Evolutionary conservation across 1,140 invertebrate species (phyloP).

Genomic region (Chironomus striatipennis): DNA sequence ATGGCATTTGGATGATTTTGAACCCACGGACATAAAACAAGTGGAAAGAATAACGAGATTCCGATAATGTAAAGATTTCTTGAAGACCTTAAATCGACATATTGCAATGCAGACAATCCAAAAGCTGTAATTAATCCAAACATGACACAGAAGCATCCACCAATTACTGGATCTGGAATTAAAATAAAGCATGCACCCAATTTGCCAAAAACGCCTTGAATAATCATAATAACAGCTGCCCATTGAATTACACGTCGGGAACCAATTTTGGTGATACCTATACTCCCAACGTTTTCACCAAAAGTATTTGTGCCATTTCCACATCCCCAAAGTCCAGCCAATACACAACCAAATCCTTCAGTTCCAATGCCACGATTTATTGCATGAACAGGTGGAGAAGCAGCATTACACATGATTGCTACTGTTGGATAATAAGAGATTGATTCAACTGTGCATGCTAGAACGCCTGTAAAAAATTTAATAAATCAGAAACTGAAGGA

Average conservation of each 20-base stretch:
- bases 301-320: slow-evolving; percentile 84
- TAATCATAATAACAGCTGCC: slow-evolving; percentile 65
- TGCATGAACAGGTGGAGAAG: slow-evolving; percentile 73
- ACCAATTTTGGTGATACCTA: slow-evolving; percentile 68
- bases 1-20: slow-evolving; percentile 54
- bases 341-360: slow-evolving; percentile 72
- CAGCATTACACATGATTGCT: slow-evolving; percentile 72
- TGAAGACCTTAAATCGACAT: slow-evolving; percentile 70
- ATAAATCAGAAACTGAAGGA: too few relatives aligned
- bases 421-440: slow-evolving; percentile 85
- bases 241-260: slow-evolving; percentile 78
- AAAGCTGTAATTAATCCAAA: slow-evolving; percentile 80
- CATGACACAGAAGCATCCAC: slow-evolving; percentile 79
- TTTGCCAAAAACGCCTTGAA: slow-evolving; percentile 72
- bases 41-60: slow-evolving; percentile 74
- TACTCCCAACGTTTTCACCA: slow-evolving; percentile 82
- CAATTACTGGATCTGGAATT: slow-evolving; percentile 81
- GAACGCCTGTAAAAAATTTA: slow-evolving; percentile 42
- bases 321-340: slow-evolving; percentile 74
- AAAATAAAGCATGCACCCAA: slow-evolving; percentile 80
- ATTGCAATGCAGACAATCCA: slow-evolving; percentile 73
- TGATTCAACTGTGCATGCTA: slow-evolving; percentile 78
- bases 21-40: slow-evolving; percentile 73
- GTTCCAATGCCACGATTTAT: slow-evolving; percentile 78
- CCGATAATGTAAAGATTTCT: slow-evolving; percentile 83